A percentile compares a stretch with the other conserved stretches of the same genome.
Evolutionary conservation across 30 jellyfish, hydroid and myxozoan genomes (phyloP).

Genomic region (Nemopilema nomurai): DNA sequence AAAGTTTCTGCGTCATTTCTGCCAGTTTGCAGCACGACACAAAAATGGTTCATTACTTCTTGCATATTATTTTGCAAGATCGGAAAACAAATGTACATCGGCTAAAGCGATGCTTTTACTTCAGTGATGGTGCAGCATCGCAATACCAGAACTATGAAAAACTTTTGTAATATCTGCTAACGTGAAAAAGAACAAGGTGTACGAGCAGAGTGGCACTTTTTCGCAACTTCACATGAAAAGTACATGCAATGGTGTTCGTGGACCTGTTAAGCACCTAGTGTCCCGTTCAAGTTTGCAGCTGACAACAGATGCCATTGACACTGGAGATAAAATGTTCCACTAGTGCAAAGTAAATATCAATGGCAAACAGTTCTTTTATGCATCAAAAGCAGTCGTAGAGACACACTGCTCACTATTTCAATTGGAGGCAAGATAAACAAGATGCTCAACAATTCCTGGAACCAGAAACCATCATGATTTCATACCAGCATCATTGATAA

Average conservation of each 20-base stretch:
- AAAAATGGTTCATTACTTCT: slow-evolving; percentile 22
- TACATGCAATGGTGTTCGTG: too few relatives aligned
- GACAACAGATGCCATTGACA: slow-evolving; percentile 11
- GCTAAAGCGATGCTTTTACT: too few relatives aligned
- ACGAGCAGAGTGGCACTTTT: too few relatives aligned
- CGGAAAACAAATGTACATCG: too few relatives aligned
- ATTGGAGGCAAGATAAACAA: too few relatives aligned
- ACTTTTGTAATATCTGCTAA: too few relatives aligned
- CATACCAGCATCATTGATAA: too few relatives aligned
- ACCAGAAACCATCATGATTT: too few relatives aligned
- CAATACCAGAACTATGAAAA: not conserved
- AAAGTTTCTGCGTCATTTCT: not conserved
- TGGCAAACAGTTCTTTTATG: slow-evolving; percentile 27
- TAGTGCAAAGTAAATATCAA: slow-evolving; percentile 18
- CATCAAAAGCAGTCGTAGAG: slow-evolving; percentile 7
- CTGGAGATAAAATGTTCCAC: slow-evolving; percentile 4
- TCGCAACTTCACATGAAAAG: too few relatives aligned
- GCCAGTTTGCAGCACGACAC: slow-evolving; percentile 22
- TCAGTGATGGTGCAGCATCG: not conserved
- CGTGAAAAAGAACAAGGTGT: too few relatives aligned
- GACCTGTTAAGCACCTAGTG: slow-evolving; percentile 36
- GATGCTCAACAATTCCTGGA: too few relatives aligned
- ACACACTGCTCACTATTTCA: not conserved
- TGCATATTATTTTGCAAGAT: slow-evolving; percentile 1
- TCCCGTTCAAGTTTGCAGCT: slow-evolving; percentile 63